Percentiles rank a stretch among this genome's conserved stretches.
Conservation (phyloP, 1,140 invertebrate genomes). For the Microplitis demolitor region DNA sequence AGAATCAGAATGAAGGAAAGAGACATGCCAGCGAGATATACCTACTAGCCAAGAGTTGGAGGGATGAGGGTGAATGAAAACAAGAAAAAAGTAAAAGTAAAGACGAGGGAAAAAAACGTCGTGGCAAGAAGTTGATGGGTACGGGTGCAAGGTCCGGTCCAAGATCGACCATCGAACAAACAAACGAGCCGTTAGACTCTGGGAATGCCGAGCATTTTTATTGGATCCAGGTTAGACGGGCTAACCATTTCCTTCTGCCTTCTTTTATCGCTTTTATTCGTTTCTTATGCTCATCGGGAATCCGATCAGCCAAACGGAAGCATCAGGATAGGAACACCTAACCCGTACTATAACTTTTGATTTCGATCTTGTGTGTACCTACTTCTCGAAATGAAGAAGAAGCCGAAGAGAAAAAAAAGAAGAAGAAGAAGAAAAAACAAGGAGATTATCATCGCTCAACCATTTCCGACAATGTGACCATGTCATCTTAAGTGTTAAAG, state of each 20-base stretch:
- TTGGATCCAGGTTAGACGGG: constrained; percentile 42
- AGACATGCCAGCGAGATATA: constrained; percentile 1
- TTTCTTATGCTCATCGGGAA: constrained; percentile 37
- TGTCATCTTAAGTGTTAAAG: constrained; percentile 6
- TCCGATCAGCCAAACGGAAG: constrained; percentile 42
- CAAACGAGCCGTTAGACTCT: constrained; percentile 52
- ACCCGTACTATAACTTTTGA: background rate
- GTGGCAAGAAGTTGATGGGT: constrained; percentile 21
- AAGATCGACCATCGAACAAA: constrained; percentile 39
- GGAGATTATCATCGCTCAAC: constrained; percentile 32
- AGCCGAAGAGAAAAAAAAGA: background rate
- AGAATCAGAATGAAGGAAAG: constrained; percentile 3
- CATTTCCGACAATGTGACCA: constrained; percentile 29
- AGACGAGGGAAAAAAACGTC: constrained; percentile 15
- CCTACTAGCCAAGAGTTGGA: background rate
- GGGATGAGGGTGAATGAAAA: constrained; percentile 20
- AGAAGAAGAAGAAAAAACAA: too few relatives aligned
- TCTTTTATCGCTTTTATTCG: constrained; percentile 20
- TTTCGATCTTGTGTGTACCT: constrained; percentile 34
- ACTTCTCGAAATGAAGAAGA: constrained; percentile 8
- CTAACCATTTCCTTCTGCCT: constrained; percentile 28
- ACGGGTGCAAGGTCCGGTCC: constrained; percentile 18
- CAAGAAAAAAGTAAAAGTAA: background rate
- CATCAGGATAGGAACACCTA: constrained; percentile 32
- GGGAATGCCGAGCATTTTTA: constrained; percentile 56